Base-by-base conservation (phyloP, 1,140 invertebrate species). In the Homalodisca vitripennis region DNA sequence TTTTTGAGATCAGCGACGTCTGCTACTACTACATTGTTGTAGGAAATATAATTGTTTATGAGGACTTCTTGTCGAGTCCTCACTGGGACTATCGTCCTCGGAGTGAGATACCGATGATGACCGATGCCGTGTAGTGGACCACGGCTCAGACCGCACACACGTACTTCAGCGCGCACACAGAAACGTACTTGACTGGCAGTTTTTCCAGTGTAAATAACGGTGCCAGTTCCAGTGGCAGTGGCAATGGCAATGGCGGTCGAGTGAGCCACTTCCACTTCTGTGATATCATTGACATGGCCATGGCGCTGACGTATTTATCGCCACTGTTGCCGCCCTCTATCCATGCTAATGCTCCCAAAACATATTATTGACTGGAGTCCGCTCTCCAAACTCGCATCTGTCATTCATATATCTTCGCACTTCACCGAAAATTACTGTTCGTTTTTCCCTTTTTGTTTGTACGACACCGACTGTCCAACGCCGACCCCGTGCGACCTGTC, bases 351-450 rank as follows among this genome's bases (percentile, higher is more conserved):
- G 27, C 13, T 60, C 55, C 13, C 22, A 26, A 60, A 60, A 60
- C 55, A 60, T 60, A 26, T 27, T 60, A 60, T 60, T 30, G 55
- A 60, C 55, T 41, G 48, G n/a, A n/a, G n/a, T n/a, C 48, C 48
- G 48, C 48, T 29, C 55, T 60, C 55, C 12, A 26, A 22, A 30
- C 55, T 13, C 3, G 14, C 55, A 24, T 60, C 29, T 60, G 55
- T 60, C 27, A 60, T 60, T 60, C 55, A 3, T 20, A 51, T 51
- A 51, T 51, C n/a, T 22, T 51, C 48, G 17, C 17, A 14, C 3
- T 51, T 51, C 48, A 22, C 48, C n/a, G 6, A 51, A 51, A 51
- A 20, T 51, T 17, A 41, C 34, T 17, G 34, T 41, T 41, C 17
- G n/a, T n/a, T n/a, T n/a, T n/a, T n/a, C n/a, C n/a, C n/a, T n/a